Evolutionary conservation across 1,140 invertebrate species (phyloP).

Genomic region (Helicoverpa armigera): DNA sequence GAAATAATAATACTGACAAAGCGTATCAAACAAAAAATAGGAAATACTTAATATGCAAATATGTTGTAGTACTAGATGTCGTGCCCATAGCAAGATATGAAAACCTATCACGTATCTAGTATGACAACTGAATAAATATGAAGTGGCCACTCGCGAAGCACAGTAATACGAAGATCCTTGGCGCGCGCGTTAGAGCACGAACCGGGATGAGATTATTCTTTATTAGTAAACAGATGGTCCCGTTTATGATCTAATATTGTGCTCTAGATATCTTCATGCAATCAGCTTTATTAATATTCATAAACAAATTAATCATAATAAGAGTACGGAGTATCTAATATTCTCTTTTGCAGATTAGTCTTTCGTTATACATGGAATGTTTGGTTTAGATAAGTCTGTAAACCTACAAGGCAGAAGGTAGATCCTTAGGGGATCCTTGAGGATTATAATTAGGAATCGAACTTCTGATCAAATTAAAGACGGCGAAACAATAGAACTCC

Average conservation of each 20-base stretch:
- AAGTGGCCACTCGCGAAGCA: conserved; percentile 4
- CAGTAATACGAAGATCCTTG: conserved; percentile 51
- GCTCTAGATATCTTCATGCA: not conserved
- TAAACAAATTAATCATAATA: not conserved
- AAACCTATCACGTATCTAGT: conserved; percentile 31
- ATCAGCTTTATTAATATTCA: not conserved
- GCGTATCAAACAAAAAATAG: not conserved
- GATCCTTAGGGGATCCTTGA: no score
- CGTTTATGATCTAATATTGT: conserved; percentile 14
- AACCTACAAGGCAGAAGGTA: no score
- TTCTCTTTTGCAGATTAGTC: not conserved
- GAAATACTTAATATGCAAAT: conserved; percentile 33
- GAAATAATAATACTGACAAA: not conserved
- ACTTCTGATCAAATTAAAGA: not conserved
- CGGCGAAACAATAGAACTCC: not conserved
- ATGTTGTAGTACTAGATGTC: not conserved
- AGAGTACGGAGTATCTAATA: not conserved
- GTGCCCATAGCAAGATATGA: not conserved
- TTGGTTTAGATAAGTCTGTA: no score
- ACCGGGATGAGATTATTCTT: conserved; percentile 47
- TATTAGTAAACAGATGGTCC: conserved; percentile 34
- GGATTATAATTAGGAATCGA: no score
- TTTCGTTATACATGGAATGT: no score
- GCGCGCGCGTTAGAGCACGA: conserved; percentile 34
- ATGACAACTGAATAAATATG: conserved; percentile 38